Percentiles rank a stretch among this genome's conserved stretches.
Conservation (phyloP, 64 coral and sea anemone species). For the Catalaphyllia jardinei region DNA sequence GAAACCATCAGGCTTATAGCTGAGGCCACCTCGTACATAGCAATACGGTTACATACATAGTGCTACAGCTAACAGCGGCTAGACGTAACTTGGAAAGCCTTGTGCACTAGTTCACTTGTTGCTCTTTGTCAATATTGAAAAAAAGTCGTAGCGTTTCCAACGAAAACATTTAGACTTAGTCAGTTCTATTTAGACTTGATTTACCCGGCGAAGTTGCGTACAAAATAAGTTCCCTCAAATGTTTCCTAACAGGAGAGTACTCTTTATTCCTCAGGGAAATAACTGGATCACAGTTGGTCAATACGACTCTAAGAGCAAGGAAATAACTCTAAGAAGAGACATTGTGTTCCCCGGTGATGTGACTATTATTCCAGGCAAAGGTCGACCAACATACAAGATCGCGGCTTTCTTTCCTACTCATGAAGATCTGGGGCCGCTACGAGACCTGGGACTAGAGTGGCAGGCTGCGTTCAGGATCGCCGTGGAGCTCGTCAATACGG, state of each 20-base stretch:
- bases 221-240: background rate
- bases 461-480: conserved; percentile 83
- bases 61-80: no score
- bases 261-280: conserved; percentile 43
- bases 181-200: no score
- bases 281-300: conserved; percentile 96
- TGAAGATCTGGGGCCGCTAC: conserved; percentile 68
- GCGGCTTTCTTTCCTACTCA: conserved; percentile 93
- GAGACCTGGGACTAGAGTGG: conserved; percentile 86
- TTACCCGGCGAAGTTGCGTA: no score
- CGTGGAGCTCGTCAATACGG: conserved; percentile 67
- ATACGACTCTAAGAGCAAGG: conserved; percentile 69
- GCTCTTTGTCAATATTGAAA: no score
- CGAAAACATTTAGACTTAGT: no score
- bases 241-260: background rate
- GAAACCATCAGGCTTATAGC: no score
- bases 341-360: conserved; percentile 82
- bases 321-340: conserved; percentile 81
- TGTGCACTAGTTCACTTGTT: no score
- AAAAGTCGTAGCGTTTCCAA: no score
- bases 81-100: no score
- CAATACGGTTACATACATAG: no score
- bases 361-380: conserved; percentile 78
- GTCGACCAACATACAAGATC: conserved; percentile 96
- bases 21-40: no score